Evolutionary conservation across 2,888 invertebrate species (phyloP).

Genomic region (Lottia scabra): DNA sequence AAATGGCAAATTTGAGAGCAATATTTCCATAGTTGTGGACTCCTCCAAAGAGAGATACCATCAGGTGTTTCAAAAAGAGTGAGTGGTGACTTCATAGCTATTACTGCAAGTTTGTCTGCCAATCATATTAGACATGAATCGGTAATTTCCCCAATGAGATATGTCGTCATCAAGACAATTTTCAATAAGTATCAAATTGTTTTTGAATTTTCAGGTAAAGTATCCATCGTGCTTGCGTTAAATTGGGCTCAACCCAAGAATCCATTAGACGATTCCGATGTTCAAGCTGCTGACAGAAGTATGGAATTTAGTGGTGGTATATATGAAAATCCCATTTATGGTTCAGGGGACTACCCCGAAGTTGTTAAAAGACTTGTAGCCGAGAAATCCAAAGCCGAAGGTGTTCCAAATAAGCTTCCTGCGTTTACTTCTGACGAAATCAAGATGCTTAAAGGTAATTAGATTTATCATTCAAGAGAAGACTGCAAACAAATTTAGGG

Average conservation of each 20-base stretch:
- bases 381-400: conserved; percentile 47
- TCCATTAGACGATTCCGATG: conserved; percentile 43
- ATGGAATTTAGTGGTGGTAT: conserved; percentile 55
- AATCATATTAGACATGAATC: too few species aligned
- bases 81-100: too few species aligned
- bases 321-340: conserved; percentile 62
- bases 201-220: conserved; percentile 38
- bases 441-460: conserved; percentile 51
- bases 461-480: too few species aligned
- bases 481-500: too few species aligned
- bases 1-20: too few species aligned
- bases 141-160: too few species aligned
- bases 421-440: conserved; percentile 62
- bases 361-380: conserved; percentile 46
- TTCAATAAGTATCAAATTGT: too few species aligned
- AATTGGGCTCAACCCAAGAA: conserved; percentile 53
- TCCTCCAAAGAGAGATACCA: too few species aligned
- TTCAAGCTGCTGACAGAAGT: conserved; percentile 50
- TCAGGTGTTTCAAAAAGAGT: too few species aligned
- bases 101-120: too few species aligned
- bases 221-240: conserved; percentile 53
- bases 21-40: too few species aligned
- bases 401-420: conserved; percentile 56
- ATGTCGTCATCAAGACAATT: too few species aligned
- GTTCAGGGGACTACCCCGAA: conserved; percentile 72